These are phyloP conservation scores for Ectropis grisescens DNA, from an alignment of 1,140 invertebrate genomes.

Conservation along the genomic window DNA sequence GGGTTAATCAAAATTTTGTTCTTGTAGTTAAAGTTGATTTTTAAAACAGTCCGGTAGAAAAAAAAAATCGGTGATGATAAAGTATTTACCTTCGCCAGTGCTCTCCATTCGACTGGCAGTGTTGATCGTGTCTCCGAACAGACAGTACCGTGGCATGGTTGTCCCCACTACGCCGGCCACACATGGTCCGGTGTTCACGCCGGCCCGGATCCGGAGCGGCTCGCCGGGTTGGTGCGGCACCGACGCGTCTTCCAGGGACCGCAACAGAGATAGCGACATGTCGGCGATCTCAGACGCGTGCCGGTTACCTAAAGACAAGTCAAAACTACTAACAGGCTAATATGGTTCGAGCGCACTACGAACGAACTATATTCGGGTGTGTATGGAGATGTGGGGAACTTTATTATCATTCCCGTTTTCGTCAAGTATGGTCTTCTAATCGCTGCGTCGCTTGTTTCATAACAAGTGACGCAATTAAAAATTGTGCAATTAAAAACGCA, in stretches of 20 bases:
- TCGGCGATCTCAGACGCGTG: constrained; percentile 74
- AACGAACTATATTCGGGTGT: too few species aligned
- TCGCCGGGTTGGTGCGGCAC: constrained; percentile 73
- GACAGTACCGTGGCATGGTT: constrained; percentile 77
- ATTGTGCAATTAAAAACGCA: too few species aligned
- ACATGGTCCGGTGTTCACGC: constrained; percentile 74
- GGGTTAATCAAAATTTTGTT: too few species aligned
- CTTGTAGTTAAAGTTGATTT: too few species aligned
- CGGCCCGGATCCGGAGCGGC: constrained; percentile 71
- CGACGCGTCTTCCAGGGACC: constrained; percentile 57
- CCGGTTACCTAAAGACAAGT: constrained; percentile 28
- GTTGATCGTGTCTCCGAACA: constrained; percentile 88
- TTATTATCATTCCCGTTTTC: too few species aligned
- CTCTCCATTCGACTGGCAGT: constrained; percentile 89
- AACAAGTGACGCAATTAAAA: too few species aligned
- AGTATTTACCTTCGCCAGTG: constrained; percentile 87
- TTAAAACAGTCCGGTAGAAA: too few species aligned
- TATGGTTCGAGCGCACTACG: too few species aligned
- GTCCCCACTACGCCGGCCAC: constrained; percentile 75
- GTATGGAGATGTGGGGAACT: too few species aligned
- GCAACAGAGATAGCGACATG: constrained; percentile 73
- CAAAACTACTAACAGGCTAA: too few species aligned
- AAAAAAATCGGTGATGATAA: neutral
- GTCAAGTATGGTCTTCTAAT: too few species aligned
- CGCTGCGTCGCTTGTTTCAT: too few species aligned